Evolutionary conservation across 2,888 invertebrate species (phyloP), one percentile per base, ranked within the genome.

Genomic region (Paralinhomoeus sp.): DNA sequence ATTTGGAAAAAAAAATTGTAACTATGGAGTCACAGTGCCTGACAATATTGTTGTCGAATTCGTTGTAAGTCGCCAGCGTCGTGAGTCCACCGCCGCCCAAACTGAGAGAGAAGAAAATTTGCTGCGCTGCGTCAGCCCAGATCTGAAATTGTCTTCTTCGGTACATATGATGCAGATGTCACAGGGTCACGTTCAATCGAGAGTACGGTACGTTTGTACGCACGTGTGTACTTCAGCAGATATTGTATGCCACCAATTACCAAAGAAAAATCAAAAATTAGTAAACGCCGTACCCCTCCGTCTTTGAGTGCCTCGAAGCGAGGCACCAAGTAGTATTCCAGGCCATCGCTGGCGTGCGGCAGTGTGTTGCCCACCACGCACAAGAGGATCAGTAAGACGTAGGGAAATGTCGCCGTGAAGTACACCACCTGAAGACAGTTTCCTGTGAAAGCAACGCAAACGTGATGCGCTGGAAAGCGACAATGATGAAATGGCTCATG

Each of bases 351-450:
- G 17, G 24, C 24, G 24, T 20, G 9, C 5, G n/a, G n/a, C 40
- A 40, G 40, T 13, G n/a, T 3, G 18, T 24, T 24, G 24, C 40
- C 40, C 9, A 12, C 12, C 3, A 40, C 27, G 40, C 24, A 24
- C n/a, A 40, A 18, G 20, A 40, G 9, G 17, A 24, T 17, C 3
- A 40, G 27, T 3, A 40, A 3, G 12, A 40, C 24, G 41, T 43
- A 43, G 20, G 43, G 43, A 21, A 43, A 43, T 7, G 43, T 43
- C 7, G 43, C 43, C 5, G 43, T 43, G 33, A 43, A 43, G 34
- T 39, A 43, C 3, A 42, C 42, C 17, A 42, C 42, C 27, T 27
- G 27, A 5, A 27, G 12, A 9, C 12, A 27, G 12, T 27, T 12
- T 27, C 12, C 12, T 5, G n/a, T n/a, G n/a, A n/a, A n/a, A n/a